phyloP scores from a whole-genome alignment of 2,113 vertebrate species.

The Anoplopoma fimbria region DNA sequence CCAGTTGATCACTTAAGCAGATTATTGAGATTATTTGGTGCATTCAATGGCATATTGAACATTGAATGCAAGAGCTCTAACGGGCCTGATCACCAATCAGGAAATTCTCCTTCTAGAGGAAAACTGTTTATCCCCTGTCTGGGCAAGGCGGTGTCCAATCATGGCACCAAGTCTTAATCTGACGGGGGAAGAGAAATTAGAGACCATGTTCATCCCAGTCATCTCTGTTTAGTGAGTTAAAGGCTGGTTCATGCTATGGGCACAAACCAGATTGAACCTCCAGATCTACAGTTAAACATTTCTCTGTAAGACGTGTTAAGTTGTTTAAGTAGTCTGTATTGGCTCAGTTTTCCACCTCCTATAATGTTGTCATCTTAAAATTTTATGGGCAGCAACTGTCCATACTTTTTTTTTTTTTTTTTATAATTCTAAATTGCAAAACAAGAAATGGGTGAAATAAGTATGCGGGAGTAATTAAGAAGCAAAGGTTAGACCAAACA shows the following conservation, averaged over 20 bases:
- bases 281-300: background rate
- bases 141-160: conserved; percentile 76
- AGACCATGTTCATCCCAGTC: conserved; percentile 80
- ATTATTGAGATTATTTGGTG: background rate
- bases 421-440: background rate
- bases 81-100: background rate
- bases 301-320: background rate
- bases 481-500: no score
- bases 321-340: background rate
- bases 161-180: conserved; percentile 79
- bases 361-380: no score
- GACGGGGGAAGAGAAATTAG: conserved; percentile 68
- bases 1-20: background rate
- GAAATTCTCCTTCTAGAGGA: background rate
- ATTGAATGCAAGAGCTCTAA: background rate
- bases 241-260: conserved; percentile 80
- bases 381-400: background rate
- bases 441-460: background rate
- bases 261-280: conserved; percentile 29
- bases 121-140: conserved; percentile 60
- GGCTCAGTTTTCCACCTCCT: background rate
- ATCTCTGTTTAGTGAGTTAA: conserved; percentile 69
- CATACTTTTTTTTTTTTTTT: background rate
- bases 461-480: background rate
- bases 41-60: background rate